These are phyloP conservation scores for Seriola aureovittata DNA, from an alignment of 2,113 vertebrate genomes.

Conservation along the genomic window DNA sequence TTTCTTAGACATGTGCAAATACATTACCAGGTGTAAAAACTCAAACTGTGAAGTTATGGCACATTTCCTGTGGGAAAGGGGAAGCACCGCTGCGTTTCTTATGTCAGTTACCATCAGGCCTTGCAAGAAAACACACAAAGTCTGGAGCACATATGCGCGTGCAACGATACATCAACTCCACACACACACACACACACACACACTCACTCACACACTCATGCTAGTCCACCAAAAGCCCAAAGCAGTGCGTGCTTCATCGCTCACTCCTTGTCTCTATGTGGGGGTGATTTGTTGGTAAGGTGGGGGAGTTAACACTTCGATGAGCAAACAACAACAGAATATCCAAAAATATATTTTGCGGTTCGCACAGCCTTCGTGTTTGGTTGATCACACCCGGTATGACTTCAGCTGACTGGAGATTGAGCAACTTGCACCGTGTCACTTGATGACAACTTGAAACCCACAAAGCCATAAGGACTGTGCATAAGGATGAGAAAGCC, in stretches of 20 bases:
- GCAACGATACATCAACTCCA: neutral
- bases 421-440: slow-evolving; percentile 64
- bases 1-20: slow-evolving; percentile 5
- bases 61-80: slow-evolving; percentile 31
- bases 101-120: slow-evolving; percentile 53
- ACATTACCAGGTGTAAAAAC: slow-evolving; percentile 51
- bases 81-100: slow-evolving; percentile 44
- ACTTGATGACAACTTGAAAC: slow-evolving; percentile 63
- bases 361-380: slow-evolving; percentile 34
- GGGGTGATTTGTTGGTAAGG: slow-evolving; percentile 62
- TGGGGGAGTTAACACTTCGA: slow-evolving; percentile 67
- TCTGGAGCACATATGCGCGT: slow-evolving; percentile 1
- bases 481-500: slow-evolving; percentile 56
- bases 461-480: slow-evolving; percentile 62
- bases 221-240: neutral
- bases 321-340: slow-evolving; percentile 68
- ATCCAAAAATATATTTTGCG: slow-evolving; percentile 61
- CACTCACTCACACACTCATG: neutral
- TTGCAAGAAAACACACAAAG: slow-evolving; percentile 21
- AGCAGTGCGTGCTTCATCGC: slow-evolving; percentile 33
- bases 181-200: neutral
- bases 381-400: slow-evolving; percentile 62
- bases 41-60: slow-evolving; percentile 52
- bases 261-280: slow-evolving; percentile 49
- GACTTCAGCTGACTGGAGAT: slow-evolving; percentile 61